Conservation (phyloP, 2,797 vertebrate species). For the Squalus acanthias region DNA sequence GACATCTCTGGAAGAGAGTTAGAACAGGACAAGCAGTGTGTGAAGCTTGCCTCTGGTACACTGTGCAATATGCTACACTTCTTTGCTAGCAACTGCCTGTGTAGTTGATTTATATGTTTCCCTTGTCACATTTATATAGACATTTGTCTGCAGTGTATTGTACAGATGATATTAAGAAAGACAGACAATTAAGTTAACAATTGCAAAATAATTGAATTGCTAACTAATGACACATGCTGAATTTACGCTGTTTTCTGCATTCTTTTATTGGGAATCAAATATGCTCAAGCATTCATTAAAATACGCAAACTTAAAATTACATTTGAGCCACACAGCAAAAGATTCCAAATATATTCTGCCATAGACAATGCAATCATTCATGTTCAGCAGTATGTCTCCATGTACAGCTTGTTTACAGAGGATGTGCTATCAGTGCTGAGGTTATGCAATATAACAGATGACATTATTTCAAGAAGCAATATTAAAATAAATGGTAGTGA, state of each 20-base stretch:
- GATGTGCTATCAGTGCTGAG: not conserved
- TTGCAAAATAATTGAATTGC: not conserved
- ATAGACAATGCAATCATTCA: not conserved
- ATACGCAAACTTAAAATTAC: not conserved
- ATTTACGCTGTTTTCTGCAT: not conserved
- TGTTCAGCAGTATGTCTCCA: not conserved
- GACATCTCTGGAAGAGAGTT: not conserved
- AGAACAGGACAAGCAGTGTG: not conserved
- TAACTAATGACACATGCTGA: not conserved
- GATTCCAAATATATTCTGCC: slow-evolving; percentile 13
- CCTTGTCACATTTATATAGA: not conserved
- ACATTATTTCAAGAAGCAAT: not conserved
- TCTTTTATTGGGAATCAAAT: not conserved
- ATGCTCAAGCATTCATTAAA: not conserved
- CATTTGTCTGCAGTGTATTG: not conserved
- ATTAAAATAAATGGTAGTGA: not conserved
- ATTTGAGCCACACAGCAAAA: not conserved
- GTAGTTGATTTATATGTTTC: not conserved
- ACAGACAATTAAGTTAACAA: not conserved
- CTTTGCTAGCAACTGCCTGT: not conserved
- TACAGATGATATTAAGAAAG: not conserved
- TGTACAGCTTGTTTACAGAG: not conserved
- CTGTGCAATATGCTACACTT: not conserved
- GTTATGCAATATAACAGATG: not conserved
- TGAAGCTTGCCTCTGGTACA: not conserved